Evolutionary conservation across 2,113 vertebrate species (phyloP).

Genomic region (Maccullochella peelii): DNA sequence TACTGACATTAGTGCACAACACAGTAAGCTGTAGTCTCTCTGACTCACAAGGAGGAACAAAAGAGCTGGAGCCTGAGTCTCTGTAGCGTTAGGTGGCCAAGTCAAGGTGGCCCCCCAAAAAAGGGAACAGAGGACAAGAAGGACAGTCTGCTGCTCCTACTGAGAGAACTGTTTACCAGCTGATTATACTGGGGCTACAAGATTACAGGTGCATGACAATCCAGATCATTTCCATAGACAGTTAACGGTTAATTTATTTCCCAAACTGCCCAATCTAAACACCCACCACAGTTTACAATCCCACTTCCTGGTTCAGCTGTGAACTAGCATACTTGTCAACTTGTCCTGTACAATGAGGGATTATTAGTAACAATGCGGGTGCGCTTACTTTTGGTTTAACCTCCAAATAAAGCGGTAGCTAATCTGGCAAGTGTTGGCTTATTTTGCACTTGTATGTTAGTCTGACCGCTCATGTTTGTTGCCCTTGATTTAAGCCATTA

Average conservation of each 20-base stretch:
- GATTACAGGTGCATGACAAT: not conserved
- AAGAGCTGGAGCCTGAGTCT: conserved; percentile 2
- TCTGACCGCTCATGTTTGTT: not conserved
- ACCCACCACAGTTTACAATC: not conserved
- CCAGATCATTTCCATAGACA: not conserved
- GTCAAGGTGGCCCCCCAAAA: not conserved
- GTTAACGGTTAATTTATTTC: not conserved
- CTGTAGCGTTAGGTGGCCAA: not conserved
- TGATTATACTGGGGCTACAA: not conserved
- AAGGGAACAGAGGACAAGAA: conserved; percentile 10
- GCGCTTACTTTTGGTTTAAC: not conserved
- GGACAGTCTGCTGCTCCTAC: not conserved
- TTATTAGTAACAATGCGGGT: not conserved
- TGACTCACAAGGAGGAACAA: conserved; percentile 33
- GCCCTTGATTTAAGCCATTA: not conserved
- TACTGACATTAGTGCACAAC: conserved; percentile 16
- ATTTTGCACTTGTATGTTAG: not conserved
- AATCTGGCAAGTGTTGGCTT: not conserved
- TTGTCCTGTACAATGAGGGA: not conserved
- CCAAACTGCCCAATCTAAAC: not conserved
- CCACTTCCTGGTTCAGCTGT: not conserved
- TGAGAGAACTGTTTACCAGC: not conserved
- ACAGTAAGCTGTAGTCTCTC: conserved; percentile 7
- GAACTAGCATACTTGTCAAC: not conserved
- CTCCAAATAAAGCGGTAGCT: not conserved